Conservation (phyloP, 2,888 invertebrate species). For the Antheraea assamensis region DNA sequence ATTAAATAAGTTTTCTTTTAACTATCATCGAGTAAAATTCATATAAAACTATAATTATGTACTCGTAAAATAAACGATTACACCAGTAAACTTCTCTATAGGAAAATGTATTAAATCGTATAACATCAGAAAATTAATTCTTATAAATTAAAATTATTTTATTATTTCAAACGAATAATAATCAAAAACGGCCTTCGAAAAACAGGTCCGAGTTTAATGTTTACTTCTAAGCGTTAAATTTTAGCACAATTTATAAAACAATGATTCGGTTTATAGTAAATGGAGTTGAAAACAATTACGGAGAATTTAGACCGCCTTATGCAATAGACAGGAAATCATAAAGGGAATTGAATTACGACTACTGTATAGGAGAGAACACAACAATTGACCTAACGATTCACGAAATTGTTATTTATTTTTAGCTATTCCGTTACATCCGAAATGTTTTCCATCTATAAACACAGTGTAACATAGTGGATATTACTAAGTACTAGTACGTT, state of each 20-base stretch:
- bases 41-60: too few relatives aligned
- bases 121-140: too few relatives aligned
- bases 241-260: conserved; percentile 16
- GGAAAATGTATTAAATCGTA: too few relatives aligned
- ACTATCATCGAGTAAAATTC: too few relatives aligned
- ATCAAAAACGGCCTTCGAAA: background rate
- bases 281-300: conserved; percentile 32
- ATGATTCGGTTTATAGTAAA: conserved; percentile 20
- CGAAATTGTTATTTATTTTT: conserved; percentile 2
- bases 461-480: too few relatives aligned
- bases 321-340: conserved; percentile 49
- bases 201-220: background rate
- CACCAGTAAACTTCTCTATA: too few relatives aligned
- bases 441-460: background rate
- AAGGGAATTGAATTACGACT: conserved; percentile 43
- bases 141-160: background rate
- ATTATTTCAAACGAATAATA: background rate
- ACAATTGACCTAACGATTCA: background rate
- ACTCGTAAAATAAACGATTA: too few relatives aligned
- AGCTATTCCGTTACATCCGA: background rate
- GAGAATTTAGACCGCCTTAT: conserved; percentile 37
- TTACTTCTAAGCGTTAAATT: background rate
- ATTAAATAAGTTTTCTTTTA: too few relatives aligned
- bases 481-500: too few relatives aligned
- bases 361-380: conserved; percentile 11